phyloP scores from a whole-genome alignment of 1,140 invertebrate species.

The Spodoptera frugiperda region DNA sequence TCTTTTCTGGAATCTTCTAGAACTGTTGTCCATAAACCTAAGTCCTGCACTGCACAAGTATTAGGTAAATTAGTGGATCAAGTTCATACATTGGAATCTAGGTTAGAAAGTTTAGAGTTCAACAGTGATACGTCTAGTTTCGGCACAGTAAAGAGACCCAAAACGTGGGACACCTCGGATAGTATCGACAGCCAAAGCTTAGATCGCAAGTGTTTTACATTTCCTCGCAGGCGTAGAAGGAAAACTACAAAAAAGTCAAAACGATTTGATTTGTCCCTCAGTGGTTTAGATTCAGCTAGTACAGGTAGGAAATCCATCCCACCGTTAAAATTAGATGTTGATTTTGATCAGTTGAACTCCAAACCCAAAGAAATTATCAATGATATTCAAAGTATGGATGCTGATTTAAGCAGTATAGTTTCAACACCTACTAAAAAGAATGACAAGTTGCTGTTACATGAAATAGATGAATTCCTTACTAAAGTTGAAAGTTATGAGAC shows the following conservation, averaged over 20 bases:
- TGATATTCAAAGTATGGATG: conserved; percentile 80
- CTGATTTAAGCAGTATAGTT: conserved; percentile 77
- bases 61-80: conserved; percentile 89
- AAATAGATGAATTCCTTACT: conserved; percentile 86
- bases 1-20: conserved; percentile 71
- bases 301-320: conserved; percentile 52
- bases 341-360: conserved; percentile 32
- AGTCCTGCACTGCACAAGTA: conserved; percentile 80
- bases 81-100: conserved; percentile 87
- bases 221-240: conserved; percentile 72
- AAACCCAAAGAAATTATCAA: conserved; percentile 56
- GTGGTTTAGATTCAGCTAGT: conserved; percentile 65
- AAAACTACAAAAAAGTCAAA: conserved; percentile 61
- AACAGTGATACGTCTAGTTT: conserved; percentile 66
- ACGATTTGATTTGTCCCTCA: conserved; percentile 65
- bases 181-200: conserved; percentile 68
- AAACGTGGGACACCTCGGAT: conserved; percentile 65
- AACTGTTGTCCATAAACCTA: conserved; percentile 76
- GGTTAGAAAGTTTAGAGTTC: conserved; percentile 84
- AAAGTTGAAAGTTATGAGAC: conserved; percentile 85
- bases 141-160: conserved; percentile 53
- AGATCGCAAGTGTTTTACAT: conserved; percentile 75
- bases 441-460: conserved; percentile 81
- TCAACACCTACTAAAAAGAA: conserved; percentile 81
- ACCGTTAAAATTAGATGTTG: conserved; percentile 56